Base-by-base conservation (phyloP, 2,797 vertebrate genomes). In the Notolabrus celidotus region DNA sequence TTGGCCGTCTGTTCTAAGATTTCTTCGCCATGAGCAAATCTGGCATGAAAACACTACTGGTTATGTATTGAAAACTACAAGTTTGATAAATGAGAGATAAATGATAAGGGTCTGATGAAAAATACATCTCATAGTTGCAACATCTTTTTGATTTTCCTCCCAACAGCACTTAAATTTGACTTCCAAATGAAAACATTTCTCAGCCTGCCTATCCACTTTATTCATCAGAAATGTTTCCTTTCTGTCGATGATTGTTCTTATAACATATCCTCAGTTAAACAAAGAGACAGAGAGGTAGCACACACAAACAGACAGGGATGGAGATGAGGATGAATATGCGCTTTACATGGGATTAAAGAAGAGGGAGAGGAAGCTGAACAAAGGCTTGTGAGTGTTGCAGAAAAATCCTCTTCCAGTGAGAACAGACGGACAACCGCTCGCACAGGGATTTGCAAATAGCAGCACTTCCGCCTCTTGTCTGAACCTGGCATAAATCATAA, bases 391-490 rank as follows among this genome's bases (percentile, higher is more conserved):
- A 49, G 16, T n/a, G 8, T 29, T 10, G 23, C 3, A 9, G 22
- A 27, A 27, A 27, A 17, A 50, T 23, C 3, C 3, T 16, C 25
- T 19, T 51, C 25, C 31, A n/a, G 9, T 31, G 17, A 31, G 49
- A 51, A 51, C 17, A 31, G 49, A n/a, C 8, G n/a, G 49, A 17
- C 47, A 10, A 17, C 47, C 4, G 25, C 25, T 50, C 16, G 3
- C 16, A 17, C 7, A 16, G 4, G 47, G 29, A 29, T 31, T 31
- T 29, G 31, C 14, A 31, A 31, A 51, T 51, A 11, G 29, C 29
- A 19, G 49, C 49, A 27, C 49, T 33, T 52, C 49, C n/a, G 29
- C 17, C 49, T 33, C 49, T 17, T 33, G 27, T 52, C 49, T 50
- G 47, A 29, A 50, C 47, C 25, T n/a, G 25, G 27, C 47, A 47